A percentile compares a stretch with the other conserved stretches of the same genome.
Conservation (phyloP, 2,888 invertebrate species). For the Cryptus viduatorius region DNA sequence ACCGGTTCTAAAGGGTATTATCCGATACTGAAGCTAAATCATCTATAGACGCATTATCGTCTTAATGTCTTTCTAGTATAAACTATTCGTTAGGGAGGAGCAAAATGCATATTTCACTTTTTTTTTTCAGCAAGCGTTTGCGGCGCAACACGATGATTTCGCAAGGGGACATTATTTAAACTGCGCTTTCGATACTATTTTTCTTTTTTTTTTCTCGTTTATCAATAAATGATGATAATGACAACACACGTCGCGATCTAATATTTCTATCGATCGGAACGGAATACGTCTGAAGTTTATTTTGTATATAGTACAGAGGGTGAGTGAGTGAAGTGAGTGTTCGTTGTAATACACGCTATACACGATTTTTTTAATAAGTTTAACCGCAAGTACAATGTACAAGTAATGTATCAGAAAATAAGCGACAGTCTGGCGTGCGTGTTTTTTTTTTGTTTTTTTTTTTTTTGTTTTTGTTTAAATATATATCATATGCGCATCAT, state of each 20-base stretch:
- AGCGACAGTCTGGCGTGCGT: conserved; percentile 79
- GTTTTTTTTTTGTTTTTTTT: conserved; percentile 64
- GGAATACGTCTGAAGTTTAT: not conserved
- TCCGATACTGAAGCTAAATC: conserved; percentile 42
- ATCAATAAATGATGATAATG: conserved; percentile 33
- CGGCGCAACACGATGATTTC: conserved; percentile 40
- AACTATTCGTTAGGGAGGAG: conserved; percentile 46
- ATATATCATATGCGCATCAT: conserved; percentile 60
- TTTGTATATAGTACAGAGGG: conserved; percentile 47
- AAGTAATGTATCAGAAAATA: conserved; percentile 82
- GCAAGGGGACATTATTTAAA: conserved; percentile 27
- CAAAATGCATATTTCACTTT: conserved; percentile 54
- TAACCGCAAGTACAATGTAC: conserved; percentile 73
- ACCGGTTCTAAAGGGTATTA: conserved; percentile 33
- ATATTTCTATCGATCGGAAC: conserved; percentile 21
- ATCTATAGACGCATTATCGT: conserved; percentile 51
- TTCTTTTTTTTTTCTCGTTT: not conserved
- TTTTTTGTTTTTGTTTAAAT: conserved; percentile 49
- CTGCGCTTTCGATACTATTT: conserved; percentile 19
- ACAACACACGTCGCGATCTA: conserved; percentile 32
- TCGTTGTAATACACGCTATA: conserved; percentile 77
- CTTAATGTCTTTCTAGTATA: conserved; percentile 47
- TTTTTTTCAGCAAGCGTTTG: conserved; percentile 47
- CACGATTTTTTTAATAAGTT: conserved; percentile 67
- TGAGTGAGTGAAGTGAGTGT: conserved; percentile 72